Base-by-base conservation (phyloP, 2,797 vertebrate species). In the Poeciliopsis turneri region DNA sequence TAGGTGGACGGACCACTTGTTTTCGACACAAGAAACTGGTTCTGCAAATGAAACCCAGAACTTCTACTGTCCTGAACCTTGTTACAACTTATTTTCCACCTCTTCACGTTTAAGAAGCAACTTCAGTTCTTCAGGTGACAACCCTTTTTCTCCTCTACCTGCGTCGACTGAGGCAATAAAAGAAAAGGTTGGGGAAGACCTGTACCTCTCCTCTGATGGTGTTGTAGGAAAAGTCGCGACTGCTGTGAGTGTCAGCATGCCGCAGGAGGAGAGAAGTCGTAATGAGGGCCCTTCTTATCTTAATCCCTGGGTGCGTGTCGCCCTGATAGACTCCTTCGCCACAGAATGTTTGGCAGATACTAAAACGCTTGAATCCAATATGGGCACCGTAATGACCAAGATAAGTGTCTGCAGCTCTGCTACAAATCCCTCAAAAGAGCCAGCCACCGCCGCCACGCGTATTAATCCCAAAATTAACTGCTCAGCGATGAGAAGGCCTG, bases 401-500 rank as follows among this genome's bases (percentile, higher is more conserved):
- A 96, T 96, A 96, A 96, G 95, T 93, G 95, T 94, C 95, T 93
- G 94, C 95, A 89, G 95, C 94, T 91, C 94, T 79, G 90, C 94
- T 93, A 95, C 96, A 96, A 96, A 96, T 96, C 96, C 96, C 95
- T 95, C 94, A 94, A 96, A 96, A 94, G 95, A 95, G 94, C 91
- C 94, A 83, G 91, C 88, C 91, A 78, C 93, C 88, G 81, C 93
- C 90, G 90, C 89, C 87, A 88, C 86, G 79, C 88, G 90, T 90
- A 94, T 94, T 95, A 96, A 96, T 96, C 95, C 95, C 88, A 93
- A 95, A 96, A 96, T 96, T 93, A 96, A 95, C 94, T 92, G 93
- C 94, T 92, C 90, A 76, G 75, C 82, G 95, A 96, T 96, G 93
- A 95, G 93, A 92, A 92, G 86, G 88, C 87, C 86, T 83, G 96